Conservation (phyloP, 2,113 vertebrate genomes). For the Neofelis nebulosa region DNA sequence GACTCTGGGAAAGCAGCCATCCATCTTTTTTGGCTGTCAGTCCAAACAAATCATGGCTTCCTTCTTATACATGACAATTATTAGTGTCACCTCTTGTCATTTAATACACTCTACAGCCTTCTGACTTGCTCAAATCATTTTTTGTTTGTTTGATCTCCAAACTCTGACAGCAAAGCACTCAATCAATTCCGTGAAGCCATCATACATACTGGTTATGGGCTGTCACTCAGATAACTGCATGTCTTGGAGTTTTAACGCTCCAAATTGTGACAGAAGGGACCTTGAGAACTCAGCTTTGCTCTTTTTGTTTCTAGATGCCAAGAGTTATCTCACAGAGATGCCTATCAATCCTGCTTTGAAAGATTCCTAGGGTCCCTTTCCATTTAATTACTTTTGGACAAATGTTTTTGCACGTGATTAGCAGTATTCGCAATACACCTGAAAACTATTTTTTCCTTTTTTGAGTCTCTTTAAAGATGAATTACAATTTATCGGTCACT, state of each 20-base stretch:
- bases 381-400: not conserved
- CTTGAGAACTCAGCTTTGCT: not conserved
- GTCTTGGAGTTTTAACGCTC: not conserved
- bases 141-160: slow-evolving; percentile 17
- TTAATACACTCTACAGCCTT: not conserved
- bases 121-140: not conserved
- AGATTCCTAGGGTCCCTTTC: not conserved
- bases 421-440: not conserved
- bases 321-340: not conserved
- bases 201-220: not conserved
- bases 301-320: not conserved
- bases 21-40: not conserved
- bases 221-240: not conserved
- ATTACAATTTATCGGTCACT: not conserved
- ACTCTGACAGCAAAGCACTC: not conserved
- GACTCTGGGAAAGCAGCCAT: not conserved
- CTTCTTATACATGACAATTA: not conserved
- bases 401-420: not conserved
- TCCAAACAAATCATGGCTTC: not conserved
- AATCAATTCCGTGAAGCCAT: slow-evolving; percentile 17
- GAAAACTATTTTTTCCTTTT: not conserved
- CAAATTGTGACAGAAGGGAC: not conserved
- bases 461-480: not conserved
- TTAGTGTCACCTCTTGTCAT: not conserved
- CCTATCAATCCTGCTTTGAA: not conserved